Evolutionary conservation across 2,113 vertebrate genomes (phyloP).

Genomic region (Nettapus auritus): DNA sequence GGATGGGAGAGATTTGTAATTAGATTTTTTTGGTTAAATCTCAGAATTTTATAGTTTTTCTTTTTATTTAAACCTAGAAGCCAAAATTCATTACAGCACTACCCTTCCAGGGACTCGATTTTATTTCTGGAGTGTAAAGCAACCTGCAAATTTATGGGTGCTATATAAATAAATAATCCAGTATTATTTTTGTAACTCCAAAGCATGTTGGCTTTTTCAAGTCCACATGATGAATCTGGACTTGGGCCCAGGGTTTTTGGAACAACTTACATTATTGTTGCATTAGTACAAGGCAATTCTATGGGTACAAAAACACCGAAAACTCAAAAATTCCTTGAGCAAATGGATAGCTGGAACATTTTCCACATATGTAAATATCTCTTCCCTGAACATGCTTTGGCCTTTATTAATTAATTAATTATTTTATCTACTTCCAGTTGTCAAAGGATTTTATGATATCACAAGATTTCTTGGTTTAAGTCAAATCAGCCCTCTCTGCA

Average conservation of each 20-base stretch:
- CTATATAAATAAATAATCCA: slow-evolving; percentile 42
- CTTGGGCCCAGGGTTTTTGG: slow-evolving; percentile 2
- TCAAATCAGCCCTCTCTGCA: neutral
- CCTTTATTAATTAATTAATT: neutral
- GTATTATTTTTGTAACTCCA: neutral
- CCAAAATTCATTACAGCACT: neutral
- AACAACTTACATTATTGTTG: neutral
- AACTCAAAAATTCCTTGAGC: neutral
- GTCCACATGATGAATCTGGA: neutral
- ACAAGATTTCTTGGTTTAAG: neutral
- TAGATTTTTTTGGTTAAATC: neutral
- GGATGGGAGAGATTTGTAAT: neutral
- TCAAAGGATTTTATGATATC: neutral
- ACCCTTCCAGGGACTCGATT: neutral
- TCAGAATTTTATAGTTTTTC: neutral
- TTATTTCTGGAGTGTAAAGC: slow-evolving; percentile 19
- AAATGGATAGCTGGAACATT: neutral
- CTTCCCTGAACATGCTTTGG: neutral
- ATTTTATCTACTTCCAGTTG: neutral
- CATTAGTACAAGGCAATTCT: slow-evolving; percentile 3
- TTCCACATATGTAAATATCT: neutral
- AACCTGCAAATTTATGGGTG: slow-evolving; percentile 43
- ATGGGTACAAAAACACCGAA: neutral
- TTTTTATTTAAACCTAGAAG: neutral
- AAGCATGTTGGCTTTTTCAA: slow-evolving; percentile 12